Evolutionary conservation across 2,113 vertebrate genomes (phyloP), one percentile per base, ranked within the genome.

Genomic region (Barbus barbus): DNA sequence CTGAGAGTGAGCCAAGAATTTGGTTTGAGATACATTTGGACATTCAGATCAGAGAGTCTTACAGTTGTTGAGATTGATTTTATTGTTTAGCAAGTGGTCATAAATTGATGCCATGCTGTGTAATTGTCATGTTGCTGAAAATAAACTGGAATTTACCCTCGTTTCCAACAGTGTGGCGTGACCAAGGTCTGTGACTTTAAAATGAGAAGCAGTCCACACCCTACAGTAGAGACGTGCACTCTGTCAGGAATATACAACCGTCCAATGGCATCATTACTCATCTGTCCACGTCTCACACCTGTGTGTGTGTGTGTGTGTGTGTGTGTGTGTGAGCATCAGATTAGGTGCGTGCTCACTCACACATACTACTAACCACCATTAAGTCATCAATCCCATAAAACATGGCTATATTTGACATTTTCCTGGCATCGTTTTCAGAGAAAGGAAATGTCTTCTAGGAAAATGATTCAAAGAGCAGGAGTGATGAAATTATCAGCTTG

Each of bases 141-240:
- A 71, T 56, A 71, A 82, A 72, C 80, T 82, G 80, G 65, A 82
- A 71, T 82, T 82, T 56, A 82, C 80, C 80, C 63, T 80, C 1
- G 7, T 67, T 80, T 80, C 78, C 78, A 80, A 33, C 78, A 67
- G 41, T 28, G 60, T 80, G 61, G 41, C 18, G 60, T 56, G 80
- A 81, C 44, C 63, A 71, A 81, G 61, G 63, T 69, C 61, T 81
- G 63, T 20, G 20, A 18, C 80, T 82, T 82, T 72, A 51, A 46
- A 67, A 33, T 67, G 2, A 67, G 28, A 36, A 7, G 31, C 44
- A 53, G 65, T 71, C 46, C 80, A 82, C 80, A 56, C 80, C 80
- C 65, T 24, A 6, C 79, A 71, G 79, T 8, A 82, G 63, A 72
- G 80, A 82, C 80, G 80, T 82, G 80, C 28, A 0, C 20, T 53